Percentiles rank a stretch among this genome's conserved stretches.
phyloP scores from a whole-genome alignment of 53 echinoderm and acorn worm genomes.

The Astropecten irregularis region DNA sequence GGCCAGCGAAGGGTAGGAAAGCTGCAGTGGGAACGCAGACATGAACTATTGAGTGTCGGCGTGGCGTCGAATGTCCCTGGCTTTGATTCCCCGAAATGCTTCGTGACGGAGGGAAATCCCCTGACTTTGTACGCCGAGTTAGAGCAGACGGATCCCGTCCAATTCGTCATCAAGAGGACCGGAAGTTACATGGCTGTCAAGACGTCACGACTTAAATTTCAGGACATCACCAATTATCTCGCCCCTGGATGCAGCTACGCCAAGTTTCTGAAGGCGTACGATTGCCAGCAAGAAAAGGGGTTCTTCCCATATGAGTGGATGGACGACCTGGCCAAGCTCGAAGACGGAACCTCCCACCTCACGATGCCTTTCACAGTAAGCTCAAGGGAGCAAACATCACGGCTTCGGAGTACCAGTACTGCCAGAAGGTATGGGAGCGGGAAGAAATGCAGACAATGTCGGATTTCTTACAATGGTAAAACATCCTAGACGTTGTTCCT shows the following conservation, averaged over 20 bases:
- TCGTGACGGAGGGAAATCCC: slow-evolving; percentile 37
- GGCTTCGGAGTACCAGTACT: slow-evolving; percentile 13
- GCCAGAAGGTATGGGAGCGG: neutral
- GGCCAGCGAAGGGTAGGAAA: neutral
- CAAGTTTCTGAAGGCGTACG: slow-evolving; percentile 44
- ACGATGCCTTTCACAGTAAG: slow-evolving; percentile 5
- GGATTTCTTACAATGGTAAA: slow-evolving; percentile 64
- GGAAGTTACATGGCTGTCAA: slow-evolving; percentile 30
- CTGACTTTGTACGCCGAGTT: slow-evolving; percentile 12
- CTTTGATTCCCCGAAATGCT: neutral
- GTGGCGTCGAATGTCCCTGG: slow-evolving; percentile 34
- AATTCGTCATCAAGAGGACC: slow-evolving; percentile 20
- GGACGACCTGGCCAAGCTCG: slow-evolving; percentile 40
- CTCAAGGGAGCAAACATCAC: neutral
- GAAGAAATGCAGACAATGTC: slow-evolving; percentile 21
- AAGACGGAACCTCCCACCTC: slow-evolving; percentile 3
- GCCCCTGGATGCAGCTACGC: slow-evolving; percentile 49
- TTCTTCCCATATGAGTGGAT: slow-evolving; percentile 64
- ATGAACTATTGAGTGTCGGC: slow-evolving; percentile 24
- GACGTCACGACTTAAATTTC: slow-evolving; percentile 36
- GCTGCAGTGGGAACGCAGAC: neutral
- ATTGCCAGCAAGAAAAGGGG: slow-evolving; percentile 20
- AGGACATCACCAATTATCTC: slow-evolving; percentile 58
- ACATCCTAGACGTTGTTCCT: slow-evolving; percentile 25
- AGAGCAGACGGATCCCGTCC: neutral